Evolutionary conservation across 2,797 vertebrate species (phyloP).

Genomic region (Potorous gilbertii): DNA sequence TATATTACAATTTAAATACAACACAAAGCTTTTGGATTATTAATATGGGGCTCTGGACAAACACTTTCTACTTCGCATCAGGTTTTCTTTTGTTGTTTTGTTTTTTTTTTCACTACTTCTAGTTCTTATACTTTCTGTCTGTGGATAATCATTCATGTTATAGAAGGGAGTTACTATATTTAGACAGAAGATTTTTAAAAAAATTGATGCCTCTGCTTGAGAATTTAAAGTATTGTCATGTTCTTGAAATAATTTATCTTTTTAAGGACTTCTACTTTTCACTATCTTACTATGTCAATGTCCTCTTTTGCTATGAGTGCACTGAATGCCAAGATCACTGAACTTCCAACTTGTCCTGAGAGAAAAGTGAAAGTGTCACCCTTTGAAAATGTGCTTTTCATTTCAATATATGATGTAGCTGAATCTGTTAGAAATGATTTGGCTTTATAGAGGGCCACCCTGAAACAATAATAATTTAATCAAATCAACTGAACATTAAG

Average conservation of each 20-base stretch:
- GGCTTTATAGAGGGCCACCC: not conserved
- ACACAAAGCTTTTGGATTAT: not conserved
- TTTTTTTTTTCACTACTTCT: not conserved
- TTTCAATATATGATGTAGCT: not conserved
- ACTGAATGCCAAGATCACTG: not conserved
- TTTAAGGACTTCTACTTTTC: slow-evolving; percentile 40
- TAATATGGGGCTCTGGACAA: not conserved
- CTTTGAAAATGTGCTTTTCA: slow-evolving; percentile 17
- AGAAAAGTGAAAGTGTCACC: not conserved
- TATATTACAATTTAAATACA: slow-evolving; percentile 32
- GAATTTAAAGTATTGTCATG: slow-evolving; percentile 24
- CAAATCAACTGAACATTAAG: slow-evolving; percentile 8
- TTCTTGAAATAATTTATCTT: not conserved
- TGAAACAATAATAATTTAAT: not conserved
- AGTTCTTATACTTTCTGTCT: not conserved
- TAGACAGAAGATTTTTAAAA: slow-evolving; percentile 19
- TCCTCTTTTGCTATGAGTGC: slow-evolving; percentile 40
- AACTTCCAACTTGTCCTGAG: not conserved
- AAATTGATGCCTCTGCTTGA: not conserved
- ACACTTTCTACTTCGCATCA: not conserved
- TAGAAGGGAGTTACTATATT: slow-evolving; percentile 13
- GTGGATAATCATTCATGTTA: not conserved
- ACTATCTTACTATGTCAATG: not conserved
- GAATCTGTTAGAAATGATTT: not conserved
- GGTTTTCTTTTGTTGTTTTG: not conserved